A percentile compares a stretch with the other conserved stretches of the same genome.
These are phyloP conservation scores for Hirudinaria manillensis DNA, from an alignment of 2,888 invertebrate species.

Conservation along the genomic window DNA sequence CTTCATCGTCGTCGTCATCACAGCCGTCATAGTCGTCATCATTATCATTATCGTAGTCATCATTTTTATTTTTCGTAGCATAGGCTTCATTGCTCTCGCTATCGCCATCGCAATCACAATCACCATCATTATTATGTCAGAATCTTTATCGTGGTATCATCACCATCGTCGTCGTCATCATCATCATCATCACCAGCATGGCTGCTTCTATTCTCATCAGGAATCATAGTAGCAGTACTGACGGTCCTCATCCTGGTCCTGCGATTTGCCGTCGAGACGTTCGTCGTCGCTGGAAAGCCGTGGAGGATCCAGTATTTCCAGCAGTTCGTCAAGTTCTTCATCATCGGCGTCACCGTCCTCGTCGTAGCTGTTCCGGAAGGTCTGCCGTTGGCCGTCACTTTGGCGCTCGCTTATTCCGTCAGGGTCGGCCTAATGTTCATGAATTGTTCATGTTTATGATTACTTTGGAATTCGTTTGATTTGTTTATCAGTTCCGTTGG, in stretches of 20 bases:
- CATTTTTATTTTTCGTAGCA: too few species aligned
- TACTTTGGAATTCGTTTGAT: too few species aligned
- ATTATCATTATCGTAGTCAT: too few species aligned
- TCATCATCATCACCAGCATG: neutral
- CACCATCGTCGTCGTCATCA: too few species aligned
- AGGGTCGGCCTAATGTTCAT: slow-evolving; percentile 64
- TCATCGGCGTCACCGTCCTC: slow-evolving; percentile 98
- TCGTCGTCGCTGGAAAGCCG: slow-evolving; percentile 69
- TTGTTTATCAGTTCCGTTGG: too few species aligned
- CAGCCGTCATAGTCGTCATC: too few species aligned
- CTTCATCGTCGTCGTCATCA: slow-evolving; percentile 4
- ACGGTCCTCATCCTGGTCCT: slow-evolving; percentile 92
- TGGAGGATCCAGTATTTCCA: slow-evolving; percentile 63
- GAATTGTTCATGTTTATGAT: neutral
- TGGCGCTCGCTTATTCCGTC: slow-evolving; percentile 97
- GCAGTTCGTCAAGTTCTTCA: slow-evolving; percentile 89
- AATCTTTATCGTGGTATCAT: too few species aligned
- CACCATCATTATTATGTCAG: too few species aligned
- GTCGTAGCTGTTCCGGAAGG: slow-evolving; percentile 99
- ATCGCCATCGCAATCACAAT: too few species aligned
- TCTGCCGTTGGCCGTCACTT: slow-evolving; percentile 92
- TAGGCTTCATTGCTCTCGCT: too few species aligned
- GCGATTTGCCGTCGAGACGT: slow-evolving; percentile 85
- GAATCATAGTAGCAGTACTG: slow-evolving; percentile 82
- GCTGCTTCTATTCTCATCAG: slow-evolving; percentile 56